These are phyloP conservation scores for Drosophila atripex DNA, from an alignment of 2,888 invertebrate species.

Conservation along the genomic window DNA sequence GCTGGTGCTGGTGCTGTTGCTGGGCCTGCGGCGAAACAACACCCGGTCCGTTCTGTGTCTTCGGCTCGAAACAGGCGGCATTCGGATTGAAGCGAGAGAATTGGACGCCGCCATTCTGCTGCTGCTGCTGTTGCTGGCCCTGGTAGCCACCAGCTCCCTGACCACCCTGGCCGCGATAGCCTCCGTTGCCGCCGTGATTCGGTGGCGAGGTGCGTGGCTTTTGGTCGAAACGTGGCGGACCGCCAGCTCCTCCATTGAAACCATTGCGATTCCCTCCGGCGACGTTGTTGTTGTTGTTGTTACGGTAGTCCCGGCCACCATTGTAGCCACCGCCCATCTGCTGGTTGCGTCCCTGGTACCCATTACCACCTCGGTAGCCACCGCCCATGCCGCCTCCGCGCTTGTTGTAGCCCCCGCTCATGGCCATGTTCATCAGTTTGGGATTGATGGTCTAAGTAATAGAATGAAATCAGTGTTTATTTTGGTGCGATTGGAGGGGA, in stretches of 20 bases:
- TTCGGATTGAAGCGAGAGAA: slow-evolving; percentile 75
- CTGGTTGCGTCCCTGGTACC: slow-evolving; percentile 75
- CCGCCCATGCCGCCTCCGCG: slow-evolving; percentile 68
- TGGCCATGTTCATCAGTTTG: slow-evolving; percentile 90
- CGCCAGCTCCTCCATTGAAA: slow-evolving; percentile 49
- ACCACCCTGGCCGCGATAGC: slow-evolving; percentile 59
- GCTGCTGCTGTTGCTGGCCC: slow-evolving; percentile 51
- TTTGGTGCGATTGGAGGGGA: neutral
- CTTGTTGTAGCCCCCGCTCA: slow-evolving; percentile 78
- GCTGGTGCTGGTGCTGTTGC: slow-evolving; percentile 26
- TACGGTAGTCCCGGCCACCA: slow-evolving; percentile 59
- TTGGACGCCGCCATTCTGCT: slow-evolving; percentile 48
- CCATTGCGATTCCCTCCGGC: slow-evolving; percentile 47
- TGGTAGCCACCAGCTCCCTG: slow-evolving; percentile 47
- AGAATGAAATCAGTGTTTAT: neutral
- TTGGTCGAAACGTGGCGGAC: slow-evolving; percentile 56
- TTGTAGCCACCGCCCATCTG: slow-evolving; percentile 64
- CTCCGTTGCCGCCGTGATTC: slow-evolving; percentile 37
- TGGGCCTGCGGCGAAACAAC: slow-evolving; percentile 38
- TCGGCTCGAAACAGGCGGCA: slow-evolving; percentile 70
- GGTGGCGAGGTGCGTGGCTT: slow-evolving; percentile 64
- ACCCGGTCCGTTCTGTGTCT: slow-evolving; percentile 48
- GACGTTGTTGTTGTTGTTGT: slow-evolving; percentile 40
- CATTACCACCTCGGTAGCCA: slow-evolving; percentile 65
- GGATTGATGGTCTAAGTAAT: slow-evolving; percentile 90